Percentiles rank a stretch among this genome's conserved stretches.
These are phyloP conservation scores for Bradypodion pumilum DNA, from an alignment of 2,797 vertebrate genomes.

Conservation along the genomic window DNA sequence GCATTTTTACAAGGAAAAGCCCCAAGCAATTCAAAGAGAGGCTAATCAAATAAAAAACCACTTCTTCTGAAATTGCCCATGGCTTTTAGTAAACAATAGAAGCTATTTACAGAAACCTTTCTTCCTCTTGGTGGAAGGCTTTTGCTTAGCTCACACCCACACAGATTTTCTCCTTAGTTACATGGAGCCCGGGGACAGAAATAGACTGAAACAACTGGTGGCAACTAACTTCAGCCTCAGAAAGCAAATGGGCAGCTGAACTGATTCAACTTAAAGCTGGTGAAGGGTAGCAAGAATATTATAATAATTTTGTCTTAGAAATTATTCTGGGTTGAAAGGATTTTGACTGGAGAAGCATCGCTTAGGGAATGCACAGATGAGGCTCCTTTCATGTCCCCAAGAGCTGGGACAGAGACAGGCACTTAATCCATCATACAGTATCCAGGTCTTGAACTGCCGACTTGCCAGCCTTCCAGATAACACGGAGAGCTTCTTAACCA, in stretches of 20 bases:
- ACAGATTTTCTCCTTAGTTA: not conserved
- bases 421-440: too few relatives aligned
- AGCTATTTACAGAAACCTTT: slow-evolving; percentile 12
- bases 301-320: too few relatives aligned
- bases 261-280: not conserved
- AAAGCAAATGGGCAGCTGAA: not conserved
- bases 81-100: slow-evolving; percentile 19
- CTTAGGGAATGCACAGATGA: too few relatives aligned
- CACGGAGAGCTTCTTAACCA: too few relatives aligned
- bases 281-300: not conserved
- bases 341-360: too few relatives aligned
- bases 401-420: too few relatives aligned
- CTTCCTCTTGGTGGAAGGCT: accelerated
- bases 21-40: not conserved
- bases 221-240: not conserved
- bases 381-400: too few relatives aligned
- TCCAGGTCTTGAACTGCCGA: too few relatives aligned
- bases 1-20: slow-evolving; percentile 33
- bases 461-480: too few relatives aligned
- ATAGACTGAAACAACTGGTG: slow-evolving; percentile 15
- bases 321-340: too few relatives aligned
- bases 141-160: not conserved
- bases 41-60: not conserved
- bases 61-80: slow-evolving; percentile 6
- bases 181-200: slow-evolving; percentile 7